Conservation (phyloP, 2,797 vertebrate species). For the Calcarius lapponicus region DNA sequence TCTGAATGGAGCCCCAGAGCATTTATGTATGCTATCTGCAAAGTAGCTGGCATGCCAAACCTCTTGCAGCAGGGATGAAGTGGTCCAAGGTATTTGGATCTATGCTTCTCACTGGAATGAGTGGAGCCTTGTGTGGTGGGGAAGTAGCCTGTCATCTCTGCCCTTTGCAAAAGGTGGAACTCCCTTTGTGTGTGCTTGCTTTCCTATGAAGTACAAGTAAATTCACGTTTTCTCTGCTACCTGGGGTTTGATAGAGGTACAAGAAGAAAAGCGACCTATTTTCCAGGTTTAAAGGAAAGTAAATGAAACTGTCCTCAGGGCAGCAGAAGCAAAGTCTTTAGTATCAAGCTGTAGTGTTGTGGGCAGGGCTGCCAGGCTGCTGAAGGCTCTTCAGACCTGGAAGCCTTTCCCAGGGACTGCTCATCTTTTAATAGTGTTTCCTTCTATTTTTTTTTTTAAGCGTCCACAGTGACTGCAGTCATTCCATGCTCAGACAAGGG, state of each 20-base stretch:
- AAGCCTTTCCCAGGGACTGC: conserved; percentile 38
- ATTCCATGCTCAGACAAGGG: neutral
- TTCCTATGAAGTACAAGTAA: neutral
- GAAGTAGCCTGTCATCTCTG: neutral
- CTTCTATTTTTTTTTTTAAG: rapidly evolving
- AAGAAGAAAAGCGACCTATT: conserved; percentile 25
- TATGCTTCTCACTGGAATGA: neutral
- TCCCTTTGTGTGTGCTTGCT: neutral
- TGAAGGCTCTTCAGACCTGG: conserved; percentile 7
- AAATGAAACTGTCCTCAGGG: conserved; percentile 36
- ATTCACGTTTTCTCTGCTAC: neutral
- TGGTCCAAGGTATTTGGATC: neutral
- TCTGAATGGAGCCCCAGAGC: neutral
- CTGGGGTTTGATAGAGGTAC: neutral
- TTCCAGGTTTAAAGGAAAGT: conserved; percentile 48
- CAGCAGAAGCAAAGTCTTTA: conserved; percentile 25
- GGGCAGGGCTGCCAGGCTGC: conserved; percentile 28
- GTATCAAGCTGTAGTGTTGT: conserved; percentile 14
- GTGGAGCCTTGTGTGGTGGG: neutral
- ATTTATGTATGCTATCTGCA: neutral
- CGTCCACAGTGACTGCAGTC: neutral
- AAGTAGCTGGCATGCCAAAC: neutral
- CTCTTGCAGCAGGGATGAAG: neutral
- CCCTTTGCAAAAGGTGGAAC: neutral
- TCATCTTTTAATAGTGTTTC: neutral